phyloP scores from a whole-genome alignment of 2,888 invertebrate genomes.

The Perdita meconis region DNA sequence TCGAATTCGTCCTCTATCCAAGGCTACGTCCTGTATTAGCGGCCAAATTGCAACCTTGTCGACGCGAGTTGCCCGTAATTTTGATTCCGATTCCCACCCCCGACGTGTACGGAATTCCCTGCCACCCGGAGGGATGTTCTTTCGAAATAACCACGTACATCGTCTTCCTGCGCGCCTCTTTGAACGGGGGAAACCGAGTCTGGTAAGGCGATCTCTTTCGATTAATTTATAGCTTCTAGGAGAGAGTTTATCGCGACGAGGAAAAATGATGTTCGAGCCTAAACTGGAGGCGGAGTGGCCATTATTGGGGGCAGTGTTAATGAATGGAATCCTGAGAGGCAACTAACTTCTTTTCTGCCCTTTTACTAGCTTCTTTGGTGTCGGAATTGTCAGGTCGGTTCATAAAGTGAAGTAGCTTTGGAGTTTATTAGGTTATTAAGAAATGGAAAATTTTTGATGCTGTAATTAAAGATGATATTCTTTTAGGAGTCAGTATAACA shows the following conservation, averaged over 20 bases:
- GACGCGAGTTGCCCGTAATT: constrained; percentile 38
- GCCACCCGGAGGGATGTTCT: not conserved
- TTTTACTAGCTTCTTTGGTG: too few species aligned
- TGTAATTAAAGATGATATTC: not conserved
- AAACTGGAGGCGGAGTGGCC: not conserved
- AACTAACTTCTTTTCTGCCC: too few species aligned
- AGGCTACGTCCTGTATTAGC: constrained; percentile 41
- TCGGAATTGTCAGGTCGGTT: too few species aligned
- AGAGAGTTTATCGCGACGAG: not conserved
- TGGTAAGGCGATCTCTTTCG: not conserved
- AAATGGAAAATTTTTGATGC: not conserved
- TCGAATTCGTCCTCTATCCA: constrained; percentile 13
- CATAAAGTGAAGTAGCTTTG: too few species aligned
- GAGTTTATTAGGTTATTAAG: too few species aligned
- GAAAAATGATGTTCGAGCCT: not conserved
- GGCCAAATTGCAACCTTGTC: constrained; percentile 46
- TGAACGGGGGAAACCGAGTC: not conserved
- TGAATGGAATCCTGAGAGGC: too few species aligned
- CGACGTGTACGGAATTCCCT: constrained; percentile 44
- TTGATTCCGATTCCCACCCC: constrained; percentile 44
- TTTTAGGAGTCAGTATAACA: not conserved
- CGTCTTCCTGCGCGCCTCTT: not conserved
- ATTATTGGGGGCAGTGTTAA: too few species aligned
- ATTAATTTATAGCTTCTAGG: not conserved
- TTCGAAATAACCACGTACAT: constrained; percentile 25